Conservation (phyloP, 2,113 vertebrate species). For the Ceyx melanurus region DNA sequence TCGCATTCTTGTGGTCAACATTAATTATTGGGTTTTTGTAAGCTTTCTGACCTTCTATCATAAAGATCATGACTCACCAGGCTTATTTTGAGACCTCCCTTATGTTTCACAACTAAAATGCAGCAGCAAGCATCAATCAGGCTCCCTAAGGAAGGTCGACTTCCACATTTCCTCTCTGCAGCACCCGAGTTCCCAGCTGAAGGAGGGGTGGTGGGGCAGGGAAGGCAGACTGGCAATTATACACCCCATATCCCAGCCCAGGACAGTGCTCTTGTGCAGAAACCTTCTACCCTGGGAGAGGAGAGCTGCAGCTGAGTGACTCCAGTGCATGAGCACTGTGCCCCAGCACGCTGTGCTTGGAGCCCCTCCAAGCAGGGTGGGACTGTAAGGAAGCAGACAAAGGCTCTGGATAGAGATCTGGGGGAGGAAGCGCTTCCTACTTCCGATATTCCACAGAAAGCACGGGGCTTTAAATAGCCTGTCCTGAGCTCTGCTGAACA, state of each 20-base stretch:
- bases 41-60: background rate
- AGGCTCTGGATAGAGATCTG: conserved; percentile 49
- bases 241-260: background rate
- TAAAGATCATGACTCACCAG: background rate
- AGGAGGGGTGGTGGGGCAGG: background rate
- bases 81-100: background rate
- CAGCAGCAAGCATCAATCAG: background rate
- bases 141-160: background rate
- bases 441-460: conserved; percentile 36
- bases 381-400: conserved; percentile 44
- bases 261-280: background rate
- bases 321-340: background rate
- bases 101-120: background rate
- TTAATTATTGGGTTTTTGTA: background rate
- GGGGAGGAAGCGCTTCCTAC: conserved; percentile 51
- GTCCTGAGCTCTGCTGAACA: background rate
- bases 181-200: background rate
- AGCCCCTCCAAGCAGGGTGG: conserved; percentile 14
- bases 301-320: background rate
- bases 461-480: conserved; percentile 51
- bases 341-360: background rate
- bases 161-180: background rate
- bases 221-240: background rate
- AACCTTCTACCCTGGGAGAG: background rate
- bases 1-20: background rate